phyloP scores from a whole-genome alignment of 1,140 invertebrate genomes.

The Periplaneta americana region DNA sequence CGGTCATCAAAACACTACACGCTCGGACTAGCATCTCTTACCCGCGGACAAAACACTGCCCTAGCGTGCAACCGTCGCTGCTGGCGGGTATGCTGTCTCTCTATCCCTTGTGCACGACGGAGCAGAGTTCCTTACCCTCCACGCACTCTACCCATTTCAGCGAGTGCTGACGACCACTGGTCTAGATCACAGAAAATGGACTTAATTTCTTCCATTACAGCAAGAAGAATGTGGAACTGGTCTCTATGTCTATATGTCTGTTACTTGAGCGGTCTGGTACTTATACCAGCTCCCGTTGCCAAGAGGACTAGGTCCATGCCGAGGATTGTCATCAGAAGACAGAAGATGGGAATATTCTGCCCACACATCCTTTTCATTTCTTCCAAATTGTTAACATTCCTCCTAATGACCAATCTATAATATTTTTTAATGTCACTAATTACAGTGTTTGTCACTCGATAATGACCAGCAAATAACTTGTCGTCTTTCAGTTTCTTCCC shows the following conservation, averaged over 20 bases:
- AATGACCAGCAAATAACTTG: conserved; percentile 14
- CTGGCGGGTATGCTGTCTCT: no score
- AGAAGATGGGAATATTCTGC: conserved; percentile 17
- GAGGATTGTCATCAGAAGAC: conserved; percentile 16
- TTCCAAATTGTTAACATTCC: no score
- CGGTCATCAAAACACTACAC: no score
- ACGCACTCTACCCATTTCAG: no score
- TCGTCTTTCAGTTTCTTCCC: background rate
- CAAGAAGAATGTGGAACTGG: conserved; percentile 12
- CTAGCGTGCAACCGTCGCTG: no score
- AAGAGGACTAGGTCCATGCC: conserved; percentile 15
- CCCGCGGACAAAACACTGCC: no score
- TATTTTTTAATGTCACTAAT: conserved; percentile 25
- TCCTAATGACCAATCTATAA: conserved; percentile 29
- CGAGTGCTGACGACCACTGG: no score
- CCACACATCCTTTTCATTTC: conserved; percentile 19
- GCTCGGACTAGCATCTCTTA: no score
- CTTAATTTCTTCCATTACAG: conserved; percentile 14
- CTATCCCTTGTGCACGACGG: no score
- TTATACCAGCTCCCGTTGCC: conserved; percentile 21
- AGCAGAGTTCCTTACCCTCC: no score
- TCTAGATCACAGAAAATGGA: conserved; percentile 9
- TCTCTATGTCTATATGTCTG: conserved; percentile 13
- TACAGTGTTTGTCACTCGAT: conserved; percentile 22
- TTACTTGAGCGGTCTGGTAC: conserved; percentile 6